phyloP scores from a whole-genome alignment of 2,113 vertebrate species.

The Leuciscus idus region DNA sequence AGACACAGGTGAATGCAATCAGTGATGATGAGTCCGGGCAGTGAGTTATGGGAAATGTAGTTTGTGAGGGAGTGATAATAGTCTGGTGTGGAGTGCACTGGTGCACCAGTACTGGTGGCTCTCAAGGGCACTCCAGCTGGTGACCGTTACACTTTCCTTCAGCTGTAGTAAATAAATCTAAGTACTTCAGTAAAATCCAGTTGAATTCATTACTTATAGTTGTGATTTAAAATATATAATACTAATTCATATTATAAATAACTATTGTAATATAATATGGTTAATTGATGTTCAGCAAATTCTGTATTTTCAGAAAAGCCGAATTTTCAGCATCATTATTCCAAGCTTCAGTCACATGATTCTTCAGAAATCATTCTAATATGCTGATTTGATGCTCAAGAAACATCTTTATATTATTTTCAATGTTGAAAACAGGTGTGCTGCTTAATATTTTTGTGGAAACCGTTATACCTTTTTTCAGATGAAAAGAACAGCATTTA shows the following conservation, averaged over 20 bases:
- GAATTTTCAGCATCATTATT: not conserved
- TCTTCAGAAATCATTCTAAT: not conserved
- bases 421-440: not conserved
- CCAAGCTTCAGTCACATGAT: not conserved
- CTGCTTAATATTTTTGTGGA: not conserved
- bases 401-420: not conserved
- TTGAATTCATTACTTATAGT: not conserved
- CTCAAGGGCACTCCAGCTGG: too few species aligned
- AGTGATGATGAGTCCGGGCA: too few species aligned
- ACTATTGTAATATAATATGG: not conserved
- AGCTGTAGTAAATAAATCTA: too few species aligned
- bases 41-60: too few species aligned
- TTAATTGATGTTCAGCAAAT: not conserved
- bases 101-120: too few species aligned
- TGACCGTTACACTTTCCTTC: too few species aligned
- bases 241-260: not conserved
- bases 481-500: too few species aligned
- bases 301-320: not conserved
- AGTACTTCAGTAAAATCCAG: too few species aligned
- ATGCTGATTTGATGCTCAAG: not conserved
- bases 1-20: too few species aligned
- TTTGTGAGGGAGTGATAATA: too few species aligned
- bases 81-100: too few species aligned
- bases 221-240: not conserved
- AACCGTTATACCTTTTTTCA: too few species aligned